Evolutionary conservation across 2,888 invertebrate genomes (phyloP), one percentile per base, ranked within the genome.

Genomic region (Chirona hameri): DNA sequence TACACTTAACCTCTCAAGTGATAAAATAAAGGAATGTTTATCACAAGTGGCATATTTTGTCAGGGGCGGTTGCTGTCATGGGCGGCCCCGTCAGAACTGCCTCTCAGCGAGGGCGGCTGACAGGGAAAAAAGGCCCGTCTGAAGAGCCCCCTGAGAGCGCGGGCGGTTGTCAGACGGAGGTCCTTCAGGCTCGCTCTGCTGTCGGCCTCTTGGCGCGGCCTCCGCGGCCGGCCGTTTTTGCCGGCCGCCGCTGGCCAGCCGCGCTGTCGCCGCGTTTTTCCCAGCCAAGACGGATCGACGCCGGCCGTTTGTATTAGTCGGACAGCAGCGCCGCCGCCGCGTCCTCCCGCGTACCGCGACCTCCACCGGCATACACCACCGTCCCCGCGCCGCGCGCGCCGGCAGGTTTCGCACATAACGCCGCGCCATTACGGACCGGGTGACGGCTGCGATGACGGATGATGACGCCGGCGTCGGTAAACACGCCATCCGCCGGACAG

Each of bases 401-500:
- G 52, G 52, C 52, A 29, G 29, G 29, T 72, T 72, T 72, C 72
- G 72, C 72, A 72, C 72, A 72, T 72, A 72, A 72, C 27, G 27
- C 31, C 18, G 18, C 7, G 15, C 31, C 72, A 72, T 72, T 72
- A 72, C 31, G 72, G 72, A 18, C 0, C 31, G 31, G 18, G 18
- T 72, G 72, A 72, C 31, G 72, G 72, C 72, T 10, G 65, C 72
- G 65, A 21, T 21, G 60, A 60, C 60, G 65, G n/a, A n/a, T n/a
- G n/a, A n/a, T n/a, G 60, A n/a, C 24, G 24, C 60, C n/a, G 24
- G 4, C 18, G 18, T 72, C 72, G 31, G 72, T 72, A 72, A 72
- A 72, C 72, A 72, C n/a, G 65, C 65, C 60, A 24, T 24, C 60
- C 60, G 60, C 60, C 60, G 29, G 69, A 24, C 69, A 27, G 72